A percentile compares a stretch with the other conserved stretches of the same genome.
phyloP scores from a whole-genome alignment of 2,888 invertebrate species.

The Epistrophe grossulariae region DNA sequence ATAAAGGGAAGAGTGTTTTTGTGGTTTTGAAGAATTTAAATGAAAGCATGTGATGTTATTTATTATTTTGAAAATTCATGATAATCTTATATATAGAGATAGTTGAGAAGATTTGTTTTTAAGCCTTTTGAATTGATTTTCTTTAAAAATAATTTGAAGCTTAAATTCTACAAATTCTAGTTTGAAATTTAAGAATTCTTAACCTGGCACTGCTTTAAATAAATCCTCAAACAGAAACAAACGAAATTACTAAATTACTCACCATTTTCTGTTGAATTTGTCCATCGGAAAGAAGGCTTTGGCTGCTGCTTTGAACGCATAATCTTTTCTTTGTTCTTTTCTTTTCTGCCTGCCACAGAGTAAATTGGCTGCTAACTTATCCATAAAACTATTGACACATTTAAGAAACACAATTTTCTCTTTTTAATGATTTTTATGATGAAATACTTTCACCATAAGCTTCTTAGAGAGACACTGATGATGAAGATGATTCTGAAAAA shows the following conservation, averaged over 20 bases:
- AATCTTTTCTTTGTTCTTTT: neutral
- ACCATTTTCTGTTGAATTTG: constrained; percentile 87
- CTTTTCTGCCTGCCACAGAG: neutral
- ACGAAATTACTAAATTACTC: constrained; percentile 79
- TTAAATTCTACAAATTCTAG: neutral
- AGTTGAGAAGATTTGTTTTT: neutral
- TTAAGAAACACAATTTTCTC: neutral
- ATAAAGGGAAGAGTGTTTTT: neutral
- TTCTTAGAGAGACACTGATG: neutral
- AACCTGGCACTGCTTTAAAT: too few relatives aligned
- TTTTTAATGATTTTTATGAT: neutral
- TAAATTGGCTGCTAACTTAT: constrained; percentile 53
- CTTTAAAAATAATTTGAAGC: neutral
- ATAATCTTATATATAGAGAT: neutral
- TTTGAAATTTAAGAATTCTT: neutral
- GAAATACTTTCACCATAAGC: neutral
- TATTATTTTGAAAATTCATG: constrained; percentile 53
- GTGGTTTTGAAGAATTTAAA: constrained; percentile 32
- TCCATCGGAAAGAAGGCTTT: constrained; percentile 89
- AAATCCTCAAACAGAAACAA: neutral
- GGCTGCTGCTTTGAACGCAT: constrained; percentile 90
- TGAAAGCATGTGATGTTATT: constrained; percentile 56
- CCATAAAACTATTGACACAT: constrained; percentile 46
- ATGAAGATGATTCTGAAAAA: neutral
- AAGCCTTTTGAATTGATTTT: constrained; percentile 4